Evolutionary conservation across 2,113 vertebrate species (phyloP).

Genomic region (Engystomops pustulosus): DNA sequence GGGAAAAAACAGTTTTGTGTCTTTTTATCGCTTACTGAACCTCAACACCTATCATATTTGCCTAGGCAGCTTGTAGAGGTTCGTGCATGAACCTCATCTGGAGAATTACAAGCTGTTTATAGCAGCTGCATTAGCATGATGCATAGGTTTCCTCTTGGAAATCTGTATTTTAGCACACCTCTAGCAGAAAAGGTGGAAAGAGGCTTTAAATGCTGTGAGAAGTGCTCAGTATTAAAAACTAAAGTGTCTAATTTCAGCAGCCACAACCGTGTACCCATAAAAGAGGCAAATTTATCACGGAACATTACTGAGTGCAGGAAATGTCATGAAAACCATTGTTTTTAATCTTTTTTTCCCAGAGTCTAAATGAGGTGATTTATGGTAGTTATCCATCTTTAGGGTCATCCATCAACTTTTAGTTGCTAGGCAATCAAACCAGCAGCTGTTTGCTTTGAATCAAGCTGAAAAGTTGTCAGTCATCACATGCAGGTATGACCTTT

Average conservation of each 20-base stretch:
- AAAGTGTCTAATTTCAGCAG: conserved; percentile 75
- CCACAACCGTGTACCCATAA: conserved; percentile 69
- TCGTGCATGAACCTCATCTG: not conserved
- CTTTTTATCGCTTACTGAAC: not conserved
- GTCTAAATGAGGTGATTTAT: conserved; percentile 92
- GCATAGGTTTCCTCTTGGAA: conserved; percentile 64
- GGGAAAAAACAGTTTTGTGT: not conserved
- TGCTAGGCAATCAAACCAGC: conserved; percentile 97
- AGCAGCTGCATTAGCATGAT: conserved; percentile 59
- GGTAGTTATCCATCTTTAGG: conserved; percentile 96
- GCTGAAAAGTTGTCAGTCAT: conserved; percentile 88
- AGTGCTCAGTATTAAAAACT: conserved; percentile 66
- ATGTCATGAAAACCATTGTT: conserved; percentile 83
- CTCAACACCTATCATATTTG: not conserved
- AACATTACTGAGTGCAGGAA: conserved; percentile 80
- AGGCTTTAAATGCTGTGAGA: conserved; percentile 65
- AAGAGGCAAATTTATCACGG: conserved; percentile 81
- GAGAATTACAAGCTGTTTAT: conserved; percentile 3
- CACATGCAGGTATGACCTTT: conserved; percentile 81
- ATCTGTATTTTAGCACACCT: conserved; percentile 51
- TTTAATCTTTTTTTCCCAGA: conserved; percentile 73
- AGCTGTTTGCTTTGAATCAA: conserved; percentile 93
- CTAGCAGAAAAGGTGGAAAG: conserved; percentile 61
- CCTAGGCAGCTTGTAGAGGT: not conserved
- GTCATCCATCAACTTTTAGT: conserved; percentile 95